Evolutionary conservation across 2,797 vertebrate species (phyloP), one percentile per base, ranked within the genome.

Genomic region (Malurus splendens): DNA sequence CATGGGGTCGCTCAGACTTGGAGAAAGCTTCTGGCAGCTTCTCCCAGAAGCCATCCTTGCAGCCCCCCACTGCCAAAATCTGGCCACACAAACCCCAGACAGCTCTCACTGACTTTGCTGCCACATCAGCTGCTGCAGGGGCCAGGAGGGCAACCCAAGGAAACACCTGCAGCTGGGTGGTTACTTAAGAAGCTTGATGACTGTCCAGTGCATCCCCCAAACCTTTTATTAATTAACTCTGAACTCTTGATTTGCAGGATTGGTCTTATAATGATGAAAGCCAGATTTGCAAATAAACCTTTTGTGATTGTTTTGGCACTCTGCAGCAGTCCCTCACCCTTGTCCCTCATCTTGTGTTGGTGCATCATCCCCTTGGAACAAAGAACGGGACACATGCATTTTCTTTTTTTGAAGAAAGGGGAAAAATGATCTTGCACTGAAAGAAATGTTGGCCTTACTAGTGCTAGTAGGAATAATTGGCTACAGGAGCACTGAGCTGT

Each of bases 361-460:
- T 0, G 0, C 8, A 20, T 57, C 36, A n/a, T 8, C 5, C 0
- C 0, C 27, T 71, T 87, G 52, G 10, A 74, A 54, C 15, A 75
- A 71, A 45, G 24, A 82, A 75, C 2, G n/a, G 42, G n/a, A 64
- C 42, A 39, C 3, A 67, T 44, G 4, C 3, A 1, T 71, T 56
- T n/a, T 16, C 11, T 18, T 14, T 30, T 14, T 30, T 39, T 78
- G 27, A 12, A 20, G 33, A 6, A 20, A 20, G 7, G 9, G 10
- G 3, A 23, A 64, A 44, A 72, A 24, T 14, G 30, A 33, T 42
- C 48, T 27, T 68, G 8, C 9, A 25, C 7, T 19, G 36, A 52
- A 76, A 68, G 20, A 52, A 65, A 47, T 12, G 13, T 27, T 86
- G 0, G 18, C 41, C n/a, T 70, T 57, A 50, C 5, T 54, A 24